Conservation (phyloP, 2,113 vertebrate genomes). For the Callipepla californica region DNA sequence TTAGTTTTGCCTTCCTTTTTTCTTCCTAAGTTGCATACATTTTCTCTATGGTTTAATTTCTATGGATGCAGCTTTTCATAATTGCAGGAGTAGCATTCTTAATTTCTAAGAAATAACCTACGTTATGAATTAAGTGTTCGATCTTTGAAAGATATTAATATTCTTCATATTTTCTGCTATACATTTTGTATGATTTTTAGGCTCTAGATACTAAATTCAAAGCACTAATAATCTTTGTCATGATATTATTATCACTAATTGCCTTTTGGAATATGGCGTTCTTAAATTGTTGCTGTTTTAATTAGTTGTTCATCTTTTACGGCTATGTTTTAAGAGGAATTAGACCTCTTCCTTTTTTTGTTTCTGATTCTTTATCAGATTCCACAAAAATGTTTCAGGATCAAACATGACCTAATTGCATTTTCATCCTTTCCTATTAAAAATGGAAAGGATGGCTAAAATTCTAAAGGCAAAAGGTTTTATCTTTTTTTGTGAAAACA, state of each 20-base stretch:
- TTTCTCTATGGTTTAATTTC: conserved; percentile 18
- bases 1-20: not conserved
- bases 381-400: not conserved
- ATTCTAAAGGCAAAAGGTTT: not conserved
- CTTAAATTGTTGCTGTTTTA: not conserved
- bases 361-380: not conserved
- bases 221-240: not conserved
- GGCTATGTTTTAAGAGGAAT: not conserved
- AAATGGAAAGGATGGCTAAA: not conserved
- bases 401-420: not conserved
- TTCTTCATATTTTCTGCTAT: not conserved
- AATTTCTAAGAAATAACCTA: not conserved
- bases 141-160: not conserved
- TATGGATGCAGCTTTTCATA: not conserved
- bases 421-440: not conserved
- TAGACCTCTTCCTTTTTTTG: not conserved
- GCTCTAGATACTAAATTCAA: not conserved
- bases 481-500: not conserved
- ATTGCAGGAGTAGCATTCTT: not conserved
- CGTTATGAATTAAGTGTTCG: not conserved
- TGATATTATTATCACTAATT: not conserved
- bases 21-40: not conserved
- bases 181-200: not conserved
- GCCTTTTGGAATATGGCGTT: not conserved
- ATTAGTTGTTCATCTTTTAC: not conserved